Conservation (phyloP, 2,797 vertebrate genomes). For the Sebastes iracundus region DNA sequence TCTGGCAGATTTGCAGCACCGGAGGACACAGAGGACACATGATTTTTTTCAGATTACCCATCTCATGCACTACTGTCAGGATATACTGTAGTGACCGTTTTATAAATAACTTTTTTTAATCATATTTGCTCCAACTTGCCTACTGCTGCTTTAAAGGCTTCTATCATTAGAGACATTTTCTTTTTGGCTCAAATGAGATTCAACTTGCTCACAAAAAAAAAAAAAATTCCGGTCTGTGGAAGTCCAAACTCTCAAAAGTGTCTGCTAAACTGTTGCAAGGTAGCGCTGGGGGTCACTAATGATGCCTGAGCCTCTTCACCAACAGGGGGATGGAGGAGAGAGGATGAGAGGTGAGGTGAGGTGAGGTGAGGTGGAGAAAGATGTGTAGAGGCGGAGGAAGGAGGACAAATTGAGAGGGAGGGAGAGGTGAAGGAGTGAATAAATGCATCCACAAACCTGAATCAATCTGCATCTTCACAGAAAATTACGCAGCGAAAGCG, state of each 20-base stretch:
- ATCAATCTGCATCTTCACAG: background rate
- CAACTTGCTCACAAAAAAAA: background rate
- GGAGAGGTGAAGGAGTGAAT: constrained; percentile 1
- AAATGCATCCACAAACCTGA: background rate
- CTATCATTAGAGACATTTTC: background rate
- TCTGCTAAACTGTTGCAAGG: background rate
- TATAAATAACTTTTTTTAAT: no score
- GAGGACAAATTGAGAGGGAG: background rate
- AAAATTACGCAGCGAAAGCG: background rate
- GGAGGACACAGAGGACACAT: no score
- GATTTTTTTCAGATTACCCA: no score
- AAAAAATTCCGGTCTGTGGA: background rate
- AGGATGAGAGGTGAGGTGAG: background rate
- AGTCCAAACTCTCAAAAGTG: background rate
- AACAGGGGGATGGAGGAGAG: background rate
- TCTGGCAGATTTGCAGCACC: no score
- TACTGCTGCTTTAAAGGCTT: background rate
- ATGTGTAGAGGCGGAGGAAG: background rate
- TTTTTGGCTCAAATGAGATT: background rate
- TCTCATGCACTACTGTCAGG: no score
- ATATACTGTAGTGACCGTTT: no score
- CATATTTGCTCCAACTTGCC: no score
- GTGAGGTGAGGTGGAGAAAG: background rate
- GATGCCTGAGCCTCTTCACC: constrained; percentile 2
- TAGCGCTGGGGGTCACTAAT: background rate